Evolutionary conservation across 2,113 vertebrate genomes (phyloP).

Genomic region (Zosterops japonicus): DNA sequence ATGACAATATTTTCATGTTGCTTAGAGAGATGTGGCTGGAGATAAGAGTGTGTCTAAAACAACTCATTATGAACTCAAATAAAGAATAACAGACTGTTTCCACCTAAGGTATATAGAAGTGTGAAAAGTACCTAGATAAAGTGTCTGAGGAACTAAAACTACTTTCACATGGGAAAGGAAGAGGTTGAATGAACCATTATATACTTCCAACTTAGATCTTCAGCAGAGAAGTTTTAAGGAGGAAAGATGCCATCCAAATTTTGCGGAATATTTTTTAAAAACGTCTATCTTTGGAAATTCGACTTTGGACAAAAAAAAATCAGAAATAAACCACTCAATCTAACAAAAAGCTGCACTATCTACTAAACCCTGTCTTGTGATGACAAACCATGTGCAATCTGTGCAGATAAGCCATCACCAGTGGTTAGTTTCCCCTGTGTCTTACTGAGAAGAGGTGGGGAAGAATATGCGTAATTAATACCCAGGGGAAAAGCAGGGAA

Average conservation of each 20-base stretch:
- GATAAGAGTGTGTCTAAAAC: neutral
- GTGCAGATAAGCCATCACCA: neutral
- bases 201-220: neutral
- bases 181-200: neutral
- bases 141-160: neutral
- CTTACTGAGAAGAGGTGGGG: neutral
- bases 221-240: neutral
- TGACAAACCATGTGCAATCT: neutral
- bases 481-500: neutral
- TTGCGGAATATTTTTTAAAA: neutral
- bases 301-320: neutral
- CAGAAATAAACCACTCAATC: neutral
- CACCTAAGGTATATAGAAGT: neutral
- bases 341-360: neutral
- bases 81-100: neutral
- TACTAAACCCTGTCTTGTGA: neutral
- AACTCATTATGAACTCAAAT: neutral
- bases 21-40: neutral
- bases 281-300: neutral
- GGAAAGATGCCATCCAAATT: neutral
- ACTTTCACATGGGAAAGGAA: neutral
- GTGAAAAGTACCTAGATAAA: neutral
- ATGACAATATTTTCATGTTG: neutral
- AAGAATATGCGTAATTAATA: neutral
- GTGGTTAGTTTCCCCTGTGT: neutral